Percentiles rank a stretch among this genome's conserved stretches.
These are phyloP conservation scores for Porites rus DNA, from an alignment of 92 coral and sea anemone genomes.

Conservation along the genomic window DNA sequence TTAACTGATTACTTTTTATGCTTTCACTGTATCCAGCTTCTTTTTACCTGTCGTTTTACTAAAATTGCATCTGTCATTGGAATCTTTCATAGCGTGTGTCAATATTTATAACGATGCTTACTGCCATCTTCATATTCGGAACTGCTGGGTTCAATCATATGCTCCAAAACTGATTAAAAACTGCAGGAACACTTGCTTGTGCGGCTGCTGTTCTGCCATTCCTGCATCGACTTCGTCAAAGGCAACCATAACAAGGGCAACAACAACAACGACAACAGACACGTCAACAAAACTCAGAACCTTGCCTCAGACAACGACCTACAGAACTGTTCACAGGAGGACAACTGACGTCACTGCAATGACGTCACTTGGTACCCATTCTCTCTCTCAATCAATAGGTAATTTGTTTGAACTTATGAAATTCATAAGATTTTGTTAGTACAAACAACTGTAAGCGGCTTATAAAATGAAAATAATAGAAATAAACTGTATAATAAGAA, in stretches of 20 bases:
- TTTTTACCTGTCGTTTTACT: too few species aligned
- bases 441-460: too few species aligned
- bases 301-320: not conserved
- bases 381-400: not conserved
- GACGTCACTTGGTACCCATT: not conserved
- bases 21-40: too few species aligned
- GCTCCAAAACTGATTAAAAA: constrained; percentile 10
- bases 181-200: constrained; percentile 16
- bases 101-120: constrained; percentile 19
- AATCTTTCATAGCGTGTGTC: constrained; percentile 2
- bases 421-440: too few species aligned
- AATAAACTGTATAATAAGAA: too few species aligned
- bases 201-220: not conserved
- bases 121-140: not conserved
- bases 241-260: not conserved
- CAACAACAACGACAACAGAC: not conserved
- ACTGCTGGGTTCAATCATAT: constrained; percentile 3
- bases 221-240: not conserved
- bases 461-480: too few species aligned
- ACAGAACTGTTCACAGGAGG: not conserved
- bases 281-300: not conserved
- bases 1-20: too few species aligned
- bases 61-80: not conserved
- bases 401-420: not conserved
- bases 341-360: not conserved